Base-by-base conservation (phyloP, 1,140 invertebrate species). In the Drosophila pseudoobscura region DNA sequence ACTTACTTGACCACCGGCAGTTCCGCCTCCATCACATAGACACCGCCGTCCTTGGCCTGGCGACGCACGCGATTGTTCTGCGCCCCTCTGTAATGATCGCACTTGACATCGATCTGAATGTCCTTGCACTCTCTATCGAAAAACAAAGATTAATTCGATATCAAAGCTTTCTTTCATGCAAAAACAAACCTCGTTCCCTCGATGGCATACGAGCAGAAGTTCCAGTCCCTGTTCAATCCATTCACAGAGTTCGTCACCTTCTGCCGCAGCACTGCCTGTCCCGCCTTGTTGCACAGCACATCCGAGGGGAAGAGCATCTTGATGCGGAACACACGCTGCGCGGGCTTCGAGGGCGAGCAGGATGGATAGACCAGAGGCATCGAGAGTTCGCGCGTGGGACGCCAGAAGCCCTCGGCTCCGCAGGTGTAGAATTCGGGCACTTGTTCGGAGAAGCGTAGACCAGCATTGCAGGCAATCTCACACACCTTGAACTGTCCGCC, bases 361-460 rank as follows among this genome's bases (percentile, higher is more conserved):
- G 97, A 96, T 41, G 97, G 97, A 91, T 98, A 98, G 2, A 97
- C 92, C 63, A 98, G 91, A 11, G 96, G 96, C 69, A 96, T 92
- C 29, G 92, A 94, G 8, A 97, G 96, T 87, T 97, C 94, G 22
- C 92, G 93, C 2, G 96, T 97, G 22, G 98, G 98, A 73, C 97
- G 93, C 98, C 98, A 99, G 91, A 98, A 98, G 41, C 98, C 98
- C 94, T 99, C 98, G 57, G 97, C 97, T 13, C 97, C 98, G 91
- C 98, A 99, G 6, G 97, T 98, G 88, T 98, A 99, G 93, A 99
- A 99, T 75, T 97, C 96, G 0, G 98, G 97, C 35, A 98, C 96
- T 49, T 94, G 94, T 91, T 98, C 96, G 1, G 97, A 97, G 92
- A 99, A 99, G 74, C 96, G 94, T 1, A 97, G 92, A 11, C 97